These are phyloP conservation scores for Helogale parvula DNA, from an alignment of 2,113 vertebrate species.

Conservation along the genomic window DNA sequence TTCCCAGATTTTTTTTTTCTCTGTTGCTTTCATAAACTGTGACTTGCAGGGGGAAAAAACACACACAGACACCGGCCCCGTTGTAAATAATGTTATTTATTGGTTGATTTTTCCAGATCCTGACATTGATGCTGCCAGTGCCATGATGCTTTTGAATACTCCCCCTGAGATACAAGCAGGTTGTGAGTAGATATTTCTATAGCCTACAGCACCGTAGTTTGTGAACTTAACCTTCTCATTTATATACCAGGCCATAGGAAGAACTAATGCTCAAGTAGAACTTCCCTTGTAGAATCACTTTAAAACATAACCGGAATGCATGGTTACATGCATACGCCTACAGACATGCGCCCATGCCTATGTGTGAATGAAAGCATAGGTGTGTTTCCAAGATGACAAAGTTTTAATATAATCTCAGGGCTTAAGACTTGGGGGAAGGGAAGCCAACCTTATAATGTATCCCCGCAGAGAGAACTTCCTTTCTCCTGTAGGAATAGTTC, in stretches of 20 bases:
- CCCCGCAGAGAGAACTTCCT: not conserved
- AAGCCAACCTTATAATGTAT: not conserved
- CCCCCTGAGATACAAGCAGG: slow-evolving; percentile 91
- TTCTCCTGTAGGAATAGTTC: not conserved
- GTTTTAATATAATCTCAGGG: not conserved
- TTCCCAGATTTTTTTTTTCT: slow-evolving; percentile 47
- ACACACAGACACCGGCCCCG: slow-evolving; percentile 73
- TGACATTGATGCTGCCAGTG: slow-evolving; percentile 91
- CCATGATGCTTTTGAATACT: slow-evolving; percentile 94
- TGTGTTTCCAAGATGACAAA: not conserved
- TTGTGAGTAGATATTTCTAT: slow-evolving; percentile 92
- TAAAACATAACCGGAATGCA: not conserved
- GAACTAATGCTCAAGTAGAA: slow-evolving; percentile 76
- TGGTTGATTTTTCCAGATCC: slow-evolving; percentile 92
- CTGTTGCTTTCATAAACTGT: slow-evolving; percentile 75
- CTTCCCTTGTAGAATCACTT: slow-evolving; percentile 57
- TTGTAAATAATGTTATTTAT: slow-evolving; percentile 90
- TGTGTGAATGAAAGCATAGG: not conserved
- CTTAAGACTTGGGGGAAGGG: not conserved
- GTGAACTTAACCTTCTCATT: slow-evolving; percentile 84
- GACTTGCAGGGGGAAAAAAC: slow-evolving; percentile 71
- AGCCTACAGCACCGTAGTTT: slow-evolving; percentile 88
- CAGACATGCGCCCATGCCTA: not conserved
- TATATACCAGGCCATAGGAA: slow-evolving; percentile 74
- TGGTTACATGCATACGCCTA: not conserved